Evolutionary conservation across 1,140 invertebrate genomes (phyloP).

Genomic region (Himalopsyche phryganea): DNA sequence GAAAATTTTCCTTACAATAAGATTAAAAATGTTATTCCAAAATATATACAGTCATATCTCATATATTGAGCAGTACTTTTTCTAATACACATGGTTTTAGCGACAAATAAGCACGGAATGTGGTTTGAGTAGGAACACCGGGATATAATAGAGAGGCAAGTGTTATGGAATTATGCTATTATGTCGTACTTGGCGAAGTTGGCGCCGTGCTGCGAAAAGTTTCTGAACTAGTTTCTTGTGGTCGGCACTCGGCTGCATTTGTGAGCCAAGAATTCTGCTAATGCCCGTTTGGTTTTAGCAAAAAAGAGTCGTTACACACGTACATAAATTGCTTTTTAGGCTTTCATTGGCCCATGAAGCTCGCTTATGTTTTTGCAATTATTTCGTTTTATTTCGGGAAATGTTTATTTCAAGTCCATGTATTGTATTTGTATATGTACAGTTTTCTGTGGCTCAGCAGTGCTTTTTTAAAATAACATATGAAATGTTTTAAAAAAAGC

Average conservation of each 20-base stretch:
- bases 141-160: background rate
- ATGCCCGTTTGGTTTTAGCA: background rate
- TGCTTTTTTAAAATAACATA: too few species aligned
- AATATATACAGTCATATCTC: too few species aligned
- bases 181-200: background rate
- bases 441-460: too few species aligned
- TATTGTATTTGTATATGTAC: too few species aligned
- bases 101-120: too few species aligned
- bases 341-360: background rate
- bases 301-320: background rate
- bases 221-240: slow-evolving; percentile 1
- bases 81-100: too few species aligned
- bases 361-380: background rate
- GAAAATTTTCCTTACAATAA: too few species aligned
- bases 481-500: too few species aligned
- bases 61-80: too few species aligned
- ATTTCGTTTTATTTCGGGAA: too few species aligned
- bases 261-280: background rate
- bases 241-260: background rate
- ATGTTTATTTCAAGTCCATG: too few species aligned
- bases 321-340: background rate
- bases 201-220: slow-evolving; percentile 1
- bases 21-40: too few species aligned
- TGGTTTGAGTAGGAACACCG: background rate
- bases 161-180: background rate